Base-by-base conservation (phyloP, 2,888 invertebrate genomes). In the Polylopha cassiicola region DNA sequence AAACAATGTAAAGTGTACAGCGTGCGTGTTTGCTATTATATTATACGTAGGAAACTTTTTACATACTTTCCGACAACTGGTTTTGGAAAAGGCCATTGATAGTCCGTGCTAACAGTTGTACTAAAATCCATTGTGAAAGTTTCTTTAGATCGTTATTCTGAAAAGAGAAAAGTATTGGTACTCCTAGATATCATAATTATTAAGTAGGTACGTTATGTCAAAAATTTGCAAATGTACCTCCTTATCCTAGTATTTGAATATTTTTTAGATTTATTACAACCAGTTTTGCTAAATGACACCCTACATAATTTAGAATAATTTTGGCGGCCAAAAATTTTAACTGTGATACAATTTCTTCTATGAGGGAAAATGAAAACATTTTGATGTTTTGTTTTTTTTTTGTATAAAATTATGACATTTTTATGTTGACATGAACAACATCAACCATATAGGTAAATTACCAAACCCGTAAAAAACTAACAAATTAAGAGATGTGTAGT, bases 71-170 rank as follows among this genome's bases (percentile, higher is more conserved):
- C 80, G 24, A 86, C 64, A 3, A 89, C 53, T 0, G 88, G 88
- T 49, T 88, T 87, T 16, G 87, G 73, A 61, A 87, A 87, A 0
- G 90, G 90, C 89, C 90, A 90, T 55, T 76, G 79, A 53, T 73
- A 90, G 47, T 89, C 89, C 42, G 65, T 76, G 44, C 78, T 79
- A 32, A 70, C 74, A 16, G 73, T 76, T 3, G 87, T 85, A 43
- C 66, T 62, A 51, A 89, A 89, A 59, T 87, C 75, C 73, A 85
- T 85, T 44, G 45, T 62, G 39, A 26, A 18, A 24, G 39, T 45
- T 39, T 33, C 13, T 18, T 27, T 14, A 9, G 5, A 10, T 10
- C 22, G 28, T 32, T 42, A 37, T 11, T 42, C 30, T 21, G 32
- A 37, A 43, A 24, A 2, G 13, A 7, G 5, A n/a, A 23, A 20